phyloP scores from a whole-genome alignment of 92 coral and sea anemone genomes.

The Metridium senile region DNA sequence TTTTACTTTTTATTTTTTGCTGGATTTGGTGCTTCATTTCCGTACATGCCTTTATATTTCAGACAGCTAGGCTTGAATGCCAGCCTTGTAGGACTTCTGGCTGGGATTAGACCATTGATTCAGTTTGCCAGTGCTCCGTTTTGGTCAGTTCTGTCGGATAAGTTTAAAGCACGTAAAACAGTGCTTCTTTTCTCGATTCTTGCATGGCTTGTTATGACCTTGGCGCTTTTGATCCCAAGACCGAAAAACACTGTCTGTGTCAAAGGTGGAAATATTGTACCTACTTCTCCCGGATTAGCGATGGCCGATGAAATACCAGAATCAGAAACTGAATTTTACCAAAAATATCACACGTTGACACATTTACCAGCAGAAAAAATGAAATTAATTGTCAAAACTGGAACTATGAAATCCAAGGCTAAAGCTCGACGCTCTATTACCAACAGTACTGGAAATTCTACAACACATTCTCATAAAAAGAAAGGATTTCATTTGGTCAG shows the following conservation, averaged over 20 bases:
- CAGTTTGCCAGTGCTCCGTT: constrained; percentile 94
- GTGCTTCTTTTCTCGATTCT: constrained; percentile 80
- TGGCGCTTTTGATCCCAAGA: constrained; percentile 81
- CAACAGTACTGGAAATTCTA: neutral
- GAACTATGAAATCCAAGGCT: neutral
- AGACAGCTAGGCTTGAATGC: constrained; percentile 93
- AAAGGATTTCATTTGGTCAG: constrained; percentile 31
- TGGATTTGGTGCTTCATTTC: constrained; percentile 96
- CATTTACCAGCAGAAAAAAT: constrained; percentile 21
- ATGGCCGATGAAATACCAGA: constrained; percentile 14
- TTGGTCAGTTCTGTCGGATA: constrained; percentile 92
- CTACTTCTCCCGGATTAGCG: constrained; percentile 8
- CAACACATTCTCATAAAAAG: neutral
- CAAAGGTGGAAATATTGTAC: constrained; percentile 9
- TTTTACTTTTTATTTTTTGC: constrained; percentile 94
- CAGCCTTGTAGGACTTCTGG: constrained; percentile 81
- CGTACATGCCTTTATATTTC: constrained; percentile 91
- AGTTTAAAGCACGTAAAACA: constrained; percentile 80
- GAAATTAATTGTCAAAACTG: constrained; percentile 3
- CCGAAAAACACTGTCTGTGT: constrained; percentile 81
- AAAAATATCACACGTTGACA: constrained; percentile 5
- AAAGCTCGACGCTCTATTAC: neutral
- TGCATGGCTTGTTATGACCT: constrained; percentile 92
- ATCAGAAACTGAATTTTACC: constrained; percentile 28
- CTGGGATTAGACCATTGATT: constrained; percentile 87